These are phyloP conservation scores for Bombus sylvicola DNA, from an alignment of 1,140 invertebrate species.

Conservation along the genomic window DNA sequence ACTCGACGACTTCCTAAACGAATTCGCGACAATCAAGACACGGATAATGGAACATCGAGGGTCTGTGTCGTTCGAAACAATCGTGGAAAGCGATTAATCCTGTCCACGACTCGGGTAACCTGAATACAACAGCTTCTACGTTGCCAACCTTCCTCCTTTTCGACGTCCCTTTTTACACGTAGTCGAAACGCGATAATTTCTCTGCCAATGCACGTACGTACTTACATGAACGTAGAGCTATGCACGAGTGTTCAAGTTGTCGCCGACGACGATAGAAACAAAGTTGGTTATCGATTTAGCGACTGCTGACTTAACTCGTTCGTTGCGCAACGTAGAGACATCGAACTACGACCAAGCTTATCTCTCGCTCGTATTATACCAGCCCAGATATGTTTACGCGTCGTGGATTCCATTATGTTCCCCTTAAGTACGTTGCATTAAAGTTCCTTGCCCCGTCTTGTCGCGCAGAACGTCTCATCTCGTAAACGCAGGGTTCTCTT, in stretches of 20 bases:
- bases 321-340: constrained; percentile 40
- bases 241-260: too few relatives aligned
- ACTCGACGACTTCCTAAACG: not conserved
- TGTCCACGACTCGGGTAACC: not conserved
- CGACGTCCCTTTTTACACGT: constrained; percentile 6
- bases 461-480: constrained; percentile 18
- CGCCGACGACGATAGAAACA: not conserved
- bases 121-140: not conserved
- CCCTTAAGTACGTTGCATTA: constrained; percentile 26
- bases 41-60: not conserved
- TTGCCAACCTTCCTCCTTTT: not conserved
- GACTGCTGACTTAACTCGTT: constrained; percentile 53
- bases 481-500: not conserved
- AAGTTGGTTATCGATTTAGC: constrained; percentile 60
- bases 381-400: constrained; percentile 57
- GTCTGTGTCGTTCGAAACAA: constrained; percentile 3
- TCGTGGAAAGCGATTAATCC: constrained; percentile 40
- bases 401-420: constrained; percentile 60
- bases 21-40: not conserved
- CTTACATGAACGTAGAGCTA: not conserved
- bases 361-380: constrained; percentile 26
- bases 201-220: not conserved
- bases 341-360: constrained; percentile 37
- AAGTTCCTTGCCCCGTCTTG: constrained; percentile 45
- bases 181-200: constrained; percentile 27